A percentile compares a stretch with the other conserved stretches of the same genome.
Conservation (phyloP, 1,140 invertebrate species). For the Drosophila hydei region DNA sequence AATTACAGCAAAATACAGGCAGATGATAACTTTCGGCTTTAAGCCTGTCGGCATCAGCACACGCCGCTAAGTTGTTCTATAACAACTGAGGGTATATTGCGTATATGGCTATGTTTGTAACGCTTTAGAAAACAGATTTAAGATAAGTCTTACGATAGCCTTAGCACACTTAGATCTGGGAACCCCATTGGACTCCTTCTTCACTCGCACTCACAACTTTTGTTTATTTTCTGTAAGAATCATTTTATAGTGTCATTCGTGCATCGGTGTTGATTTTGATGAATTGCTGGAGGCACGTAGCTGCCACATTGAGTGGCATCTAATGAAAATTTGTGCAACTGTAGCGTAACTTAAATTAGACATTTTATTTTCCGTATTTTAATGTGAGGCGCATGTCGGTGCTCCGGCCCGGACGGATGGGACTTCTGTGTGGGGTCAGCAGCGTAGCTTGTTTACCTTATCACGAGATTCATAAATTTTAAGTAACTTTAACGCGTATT, state of each 20-base stretch:
- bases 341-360: slow-evolving; percentile 69
- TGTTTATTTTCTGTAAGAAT: no score
- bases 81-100: background rate
- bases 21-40: slow-evolving; percentile 63
- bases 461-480: slow-evolving; percentile 80
- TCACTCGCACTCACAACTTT: no score
- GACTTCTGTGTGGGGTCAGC: slow-evolving; percentile 19
- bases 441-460: slow-evolving; percentile 72
- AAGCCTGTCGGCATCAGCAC: slow-evolving; percentile 35
- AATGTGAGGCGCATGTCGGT: slow-evolving; percentile 20
- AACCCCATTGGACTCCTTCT: no score
- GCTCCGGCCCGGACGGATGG: background rate
- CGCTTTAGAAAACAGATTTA: no score
- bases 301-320: slow-evolving; percentile 22
- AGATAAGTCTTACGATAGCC: no score
- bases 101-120: background rate
- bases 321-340: slow-evolving; percentile 62
- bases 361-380: slow-evolving; percentile 56
- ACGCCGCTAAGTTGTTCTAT: background rate
- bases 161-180: no score
- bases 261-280: slow-evolving; percentile 8
- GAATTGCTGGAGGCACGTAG: slow-evolving; percentile 4
- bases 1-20: slow-evolving; percentile 65
- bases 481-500: slow-evolving; percentile 73
- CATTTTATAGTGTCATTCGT: background rate